These are phyloP conservation scores for Aspidapion aeneum DNA, from an alignment of 2,888 invertebrate genomes.

Conservation along the genomic window DNA sequence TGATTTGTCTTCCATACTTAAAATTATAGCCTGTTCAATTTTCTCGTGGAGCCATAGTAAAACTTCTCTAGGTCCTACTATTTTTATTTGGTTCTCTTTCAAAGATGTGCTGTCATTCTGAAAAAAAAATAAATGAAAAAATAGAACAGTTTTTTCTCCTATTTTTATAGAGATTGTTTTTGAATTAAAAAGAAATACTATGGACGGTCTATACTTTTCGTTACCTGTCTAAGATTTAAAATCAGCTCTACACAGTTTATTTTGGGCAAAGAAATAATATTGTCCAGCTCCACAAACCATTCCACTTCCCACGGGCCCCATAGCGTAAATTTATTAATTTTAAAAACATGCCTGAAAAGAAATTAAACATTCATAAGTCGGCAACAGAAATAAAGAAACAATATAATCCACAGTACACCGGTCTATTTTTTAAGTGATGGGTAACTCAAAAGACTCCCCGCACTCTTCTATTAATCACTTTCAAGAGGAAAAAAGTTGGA, in stretches of 20 bases:
- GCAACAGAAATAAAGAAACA: conserved; percentile 1
- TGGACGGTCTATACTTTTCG: too few relatives aligned
- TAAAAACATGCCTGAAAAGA: conserved; percentile 65
- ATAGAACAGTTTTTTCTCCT: conserved; percentile 5
- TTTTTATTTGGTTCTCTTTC: conserved; percentile 37
- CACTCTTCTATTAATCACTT: too few relatives aligned
- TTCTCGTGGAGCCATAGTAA: conserved; percentile 70
- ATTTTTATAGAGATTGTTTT: not conserved
- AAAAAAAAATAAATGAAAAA: conserved; percentile 23
- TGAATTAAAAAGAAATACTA: too few relatives aligned
- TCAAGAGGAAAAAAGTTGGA: too few relatives aligned
- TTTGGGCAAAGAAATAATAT: conserved; percentile 60
- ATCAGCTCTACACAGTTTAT: conserved; percentile 59
- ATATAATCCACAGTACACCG: not conserved
- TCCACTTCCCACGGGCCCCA: conserved; percentile 75
- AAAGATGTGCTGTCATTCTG: conserved; percentile 36
- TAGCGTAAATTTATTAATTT: conserved; percentile 64
- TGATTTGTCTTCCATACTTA: conserved; percentile 70
- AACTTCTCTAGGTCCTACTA: conserved; percentile 61
- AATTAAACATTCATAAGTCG: not conserved
- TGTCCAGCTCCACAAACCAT: conserved; percentile 70
- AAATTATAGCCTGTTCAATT: conserved; percentile 70
- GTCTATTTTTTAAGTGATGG: too few relatives aligned
- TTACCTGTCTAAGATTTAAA: conserved; percentile 72
- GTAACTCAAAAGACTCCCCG: not conserved